Evolutionary conservation across 2,113 vertebrate genomes (phyloP).

Genomic region (Pandion haliaetus): DNA sequence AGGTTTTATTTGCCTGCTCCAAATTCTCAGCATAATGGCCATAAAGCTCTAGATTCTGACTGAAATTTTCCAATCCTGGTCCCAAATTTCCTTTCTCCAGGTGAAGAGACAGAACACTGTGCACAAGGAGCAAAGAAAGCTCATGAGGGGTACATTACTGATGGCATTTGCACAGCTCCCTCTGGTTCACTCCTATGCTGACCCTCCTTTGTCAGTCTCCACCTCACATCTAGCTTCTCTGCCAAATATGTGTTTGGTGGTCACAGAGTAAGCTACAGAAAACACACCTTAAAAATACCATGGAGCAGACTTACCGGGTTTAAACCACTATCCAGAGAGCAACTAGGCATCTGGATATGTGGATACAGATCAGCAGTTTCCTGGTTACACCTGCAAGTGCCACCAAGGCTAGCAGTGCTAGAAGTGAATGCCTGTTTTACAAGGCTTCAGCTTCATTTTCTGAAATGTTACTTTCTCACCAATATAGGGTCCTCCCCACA

Average conservation of each 20-base stretch:
- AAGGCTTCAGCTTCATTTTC: background rate
- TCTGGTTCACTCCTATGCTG: background rate
- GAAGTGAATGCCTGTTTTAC: background rate
- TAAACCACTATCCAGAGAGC: background rate
- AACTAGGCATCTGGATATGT: background rate
- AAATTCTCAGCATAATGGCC: conserved; percentile 84
- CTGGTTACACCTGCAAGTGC: background rate
- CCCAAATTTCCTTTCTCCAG: conserved; percentile 81
- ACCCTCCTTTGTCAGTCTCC: background rate
- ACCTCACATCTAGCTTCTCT: background rate
- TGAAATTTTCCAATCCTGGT: conserved; percentile 81
- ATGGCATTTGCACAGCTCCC: background rate
- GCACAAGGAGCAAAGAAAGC: background rate
- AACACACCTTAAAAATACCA: background rate
- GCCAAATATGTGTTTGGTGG: background rate
- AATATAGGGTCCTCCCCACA: background rate
- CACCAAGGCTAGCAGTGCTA: background rate
- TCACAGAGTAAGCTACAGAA: background rate
- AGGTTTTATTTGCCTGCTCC: conserved; percentile 74
- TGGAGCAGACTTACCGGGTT: background rate
- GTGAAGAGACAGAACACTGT: conserved; percentile 80
- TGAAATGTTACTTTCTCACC: background rate
- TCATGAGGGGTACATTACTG: background rate
- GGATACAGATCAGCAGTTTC: background rate
- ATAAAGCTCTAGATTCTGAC: conserved; percentile 81